Percentiles rank a stretch among this genome's conserved stretches.
These are phyloP conservation scores for Oligia latruncula DNA, from an alignment of 2,888 invertebrate species.

Conservation along the genomic window DNA sequence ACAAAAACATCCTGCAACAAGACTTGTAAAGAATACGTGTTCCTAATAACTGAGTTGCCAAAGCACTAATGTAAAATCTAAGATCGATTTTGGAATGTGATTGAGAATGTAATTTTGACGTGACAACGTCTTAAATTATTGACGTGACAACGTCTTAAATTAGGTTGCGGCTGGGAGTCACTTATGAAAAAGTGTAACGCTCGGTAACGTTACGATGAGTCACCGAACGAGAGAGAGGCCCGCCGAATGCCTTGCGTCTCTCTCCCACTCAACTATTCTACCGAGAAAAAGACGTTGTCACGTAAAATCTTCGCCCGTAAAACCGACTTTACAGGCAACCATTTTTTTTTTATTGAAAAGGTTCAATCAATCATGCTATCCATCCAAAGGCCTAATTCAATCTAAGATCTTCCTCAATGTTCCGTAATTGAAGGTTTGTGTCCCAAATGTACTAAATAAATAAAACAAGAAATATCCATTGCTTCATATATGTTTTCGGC, in stretches of 20 bases:
- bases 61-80: slow-evolving; percentile 1
- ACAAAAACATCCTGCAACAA: slow-evolving; percentile 15
- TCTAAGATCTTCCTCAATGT: slow-evolving; percentile 33
- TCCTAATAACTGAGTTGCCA: not conserved
- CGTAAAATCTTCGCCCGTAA: too few species aligned
- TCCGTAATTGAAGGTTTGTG: slow-evolving; percentile 16
- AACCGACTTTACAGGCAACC: too few species aligned
- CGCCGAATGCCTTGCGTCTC: too few species aligned
- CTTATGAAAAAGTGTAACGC: too few species aligned
- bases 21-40: not conserved
- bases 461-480: slow-evolving; percentile 37
- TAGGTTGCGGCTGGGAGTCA: too few species aligned
- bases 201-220: too few species aligned
- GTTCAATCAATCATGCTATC: slow-evolving; percentile 16
- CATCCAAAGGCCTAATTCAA: slow-evolving; percentile 26
- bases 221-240: too few species aligned
- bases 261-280: too few species aligned
- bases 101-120: slow-evolving; percentile 18
- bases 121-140: too few species aligned
- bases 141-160: too few species aligned
- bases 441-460: slow-evolving; percentile 38
- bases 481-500: slow-evolving; percentile 40
- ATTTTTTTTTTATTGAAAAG: slow-evolving; percentile 20
- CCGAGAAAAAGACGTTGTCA: too few species aligned
- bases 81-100: slow-evolving; percentile 10